Evolutionary conservation across 2,797 vertebrate species (phyloP), one percentile per base, ranked within the genome.

Genomic region (Serranus cabrilla): DNA sequence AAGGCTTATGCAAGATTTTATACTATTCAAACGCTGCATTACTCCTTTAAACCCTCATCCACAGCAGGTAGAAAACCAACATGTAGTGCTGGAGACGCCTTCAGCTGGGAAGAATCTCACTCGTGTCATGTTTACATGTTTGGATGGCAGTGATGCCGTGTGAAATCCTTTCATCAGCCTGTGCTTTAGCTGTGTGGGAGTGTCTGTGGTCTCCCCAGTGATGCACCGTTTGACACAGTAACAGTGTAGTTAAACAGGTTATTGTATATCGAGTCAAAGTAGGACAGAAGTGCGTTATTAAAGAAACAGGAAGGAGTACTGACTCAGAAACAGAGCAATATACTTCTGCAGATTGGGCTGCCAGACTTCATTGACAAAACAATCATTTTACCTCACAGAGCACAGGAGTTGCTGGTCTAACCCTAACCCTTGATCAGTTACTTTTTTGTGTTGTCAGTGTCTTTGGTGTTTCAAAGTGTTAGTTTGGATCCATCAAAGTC

Each of bases 1-100:
- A 86, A 91, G 72, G 87, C 81, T 90, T 89, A 91, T 92, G 91
- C 90, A 93, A 91, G 75, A 84, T 92, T 92, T 91, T 80, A 79
- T 90, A 90, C 86, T 65, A 51, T 77, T 8, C 13, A 77, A 74
- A 43, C 1, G 59, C 81, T 71, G 84, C 82, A 49, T 87, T 18
- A 25, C 67, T 84, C 82, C 76, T 86, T 83, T 74, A 86, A 84
- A 58, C 43, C 50, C 77, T 49, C 43, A 37, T 79, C 50, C 55
- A 69, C 46, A 42, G 71, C 56, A 72, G 50, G 61, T 71, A 78
- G 63, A 61, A 68, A 58, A 50, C 8, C 4, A 14, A 34, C 21
- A 40, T 10, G 2, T 14, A 11, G 27, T 16, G 18, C 34, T 52
- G 59, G 37, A 77, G 68, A 65, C 31, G 55, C 57, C 57, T 83